These are phyloP conservation scores for Odontamblyopus rebecca DNA, from an alignment of 2,797 vertebrate species.

Conservation along the genomic window DNA sequence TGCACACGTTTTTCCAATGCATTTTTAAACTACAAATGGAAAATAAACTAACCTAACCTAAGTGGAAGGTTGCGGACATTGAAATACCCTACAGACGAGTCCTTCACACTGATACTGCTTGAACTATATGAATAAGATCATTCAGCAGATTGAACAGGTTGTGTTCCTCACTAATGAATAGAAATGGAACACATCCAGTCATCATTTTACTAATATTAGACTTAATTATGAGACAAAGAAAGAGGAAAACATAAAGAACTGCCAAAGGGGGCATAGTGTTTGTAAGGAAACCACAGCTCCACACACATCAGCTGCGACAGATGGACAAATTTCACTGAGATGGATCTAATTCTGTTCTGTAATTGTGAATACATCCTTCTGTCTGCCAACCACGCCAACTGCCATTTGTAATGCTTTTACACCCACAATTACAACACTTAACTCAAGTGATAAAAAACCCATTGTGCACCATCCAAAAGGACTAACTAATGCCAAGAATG, in stretches of 20 bases:
- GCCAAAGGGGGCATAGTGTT: conserved; percentile 17
- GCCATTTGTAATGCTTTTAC: conserved; percentile 58
- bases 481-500: conserved; percentile 39
- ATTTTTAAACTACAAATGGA: no score
- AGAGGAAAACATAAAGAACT: conserved; percentile 12
- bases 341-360: conserved; percentile 47
- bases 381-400: conserved; percentile 54
- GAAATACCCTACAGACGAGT: neutral
- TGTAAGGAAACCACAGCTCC: conserved; percentile 23
- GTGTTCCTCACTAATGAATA: neutral
- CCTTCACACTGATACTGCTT: neutral
- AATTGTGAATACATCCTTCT: conserved; percentile 61
- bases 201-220: neutral
- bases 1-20: no score
- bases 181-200: neutral
- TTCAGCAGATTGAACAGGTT: neutral
- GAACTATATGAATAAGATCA: neutral
- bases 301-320: conserved; percentile 49
- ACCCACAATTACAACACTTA: conserved; percentile 65
- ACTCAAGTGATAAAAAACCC: conserved; percentile 53
- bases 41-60: no score
- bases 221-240: neutral
- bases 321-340: conserved; percentile 54
- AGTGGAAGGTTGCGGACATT: no score
- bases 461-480: conserved; percentile 45